A percentile compares a stretch with the other conserved stretches of the same genome.
These are phyloP conservation scores for Ascaphus truei DNA, from an alignment of 2,113 vertebrate genomes.

Conservation along the genomic window DNA sequence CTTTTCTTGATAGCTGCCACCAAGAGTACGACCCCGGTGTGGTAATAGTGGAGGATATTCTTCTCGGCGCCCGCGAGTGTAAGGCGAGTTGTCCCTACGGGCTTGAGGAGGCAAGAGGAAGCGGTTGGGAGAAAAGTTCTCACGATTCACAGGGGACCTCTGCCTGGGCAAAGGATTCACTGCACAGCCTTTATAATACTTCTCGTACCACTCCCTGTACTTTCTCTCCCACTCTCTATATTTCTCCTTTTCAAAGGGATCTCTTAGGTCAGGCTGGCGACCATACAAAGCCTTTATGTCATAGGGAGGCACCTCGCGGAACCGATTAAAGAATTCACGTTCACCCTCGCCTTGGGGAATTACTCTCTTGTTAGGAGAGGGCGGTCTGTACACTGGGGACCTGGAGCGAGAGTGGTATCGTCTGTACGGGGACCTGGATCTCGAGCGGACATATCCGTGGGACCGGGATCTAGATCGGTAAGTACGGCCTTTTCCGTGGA, in stretches of 20 bases:
- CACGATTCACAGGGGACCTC: conserved; percentile 61
- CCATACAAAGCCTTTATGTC: conserved; percentile 79
- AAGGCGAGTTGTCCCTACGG: conserved; percentile 79
- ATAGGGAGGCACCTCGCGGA: conserved; percentile 74
- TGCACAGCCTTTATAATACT: conserved; percentile 78
- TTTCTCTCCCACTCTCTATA: conserved; percentile 87
- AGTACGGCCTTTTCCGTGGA: conserved; percentile 70
- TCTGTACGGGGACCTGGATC: conserved; percentile 82
- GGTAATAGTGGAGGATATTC: conserved; percentile 62
- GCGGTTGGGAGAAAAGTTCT: conserved; percentile 70
- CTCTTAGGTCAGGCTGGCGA: conserved; percentile 67
- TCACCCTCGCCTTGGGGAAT: conserved; percentile 67
- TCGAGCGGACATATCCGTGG: conserved; percentile 80
- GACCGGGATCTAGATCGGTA: conserved; percentile 79
- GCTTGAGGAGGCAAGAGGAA: conserved; percentile 58
- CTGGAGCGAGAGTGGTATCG: conserved; percentile 78
- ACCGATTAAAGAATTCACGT: conserved; percentile 71
- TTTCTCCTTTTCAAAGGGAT: conserved; percentile 80
- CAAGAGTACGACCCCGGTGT: conserved; percentile 57
- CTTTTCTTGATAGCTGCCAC: conserved; percentile 63
- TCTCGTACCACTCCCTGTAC: conserved; percentile 91
- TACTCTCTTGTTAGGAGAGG: conserved; percentile 80
- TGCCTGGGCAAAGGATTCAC: conserved; percentile 61
- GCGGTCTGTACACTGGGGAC: conserved; percentile 71
- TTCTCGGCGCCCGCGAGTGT: conserved; percentile 63